Base-by-base conservation (phyloP, 2,888 invertebrate genomes). In the Acrocera orbiculus region DNA sequence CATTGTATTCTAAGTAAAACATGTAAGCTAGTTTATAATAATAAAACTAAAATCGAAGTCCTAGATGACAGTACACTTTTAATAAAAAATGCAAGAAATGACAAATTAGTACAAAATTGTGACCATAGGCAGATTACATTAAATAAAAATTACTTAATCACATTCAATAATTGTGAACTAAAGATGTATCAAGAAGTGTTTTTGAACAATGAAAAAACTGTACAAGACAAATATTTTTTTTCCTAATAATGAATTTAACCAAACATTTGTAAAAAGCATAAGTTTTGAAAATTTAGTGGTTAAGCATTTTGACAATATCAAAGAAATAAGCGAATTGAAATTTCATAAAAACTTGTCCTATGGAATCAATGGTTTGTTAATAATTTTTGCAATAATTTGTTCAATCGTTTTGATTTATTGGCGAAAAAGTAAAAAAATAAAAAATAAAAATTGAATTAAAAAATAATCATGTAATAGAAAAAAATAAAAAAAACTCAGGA, bases 161-260 rank as follows among this genome's bases (percentile, higher is more conserved):
- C 25, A 19, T 39, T 33, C 34, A 30, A 39, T 26, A 39, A 39
- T 23, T 39, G 33, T 27, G 5, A 33, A 36, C 32, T 39, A 16
- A 34, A 39, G 36, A 8, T 36, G n/a, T 30, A 25, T 16, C 19
- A 39, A 30, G 30, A 39, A 14, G 17, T 26, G 6, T 36, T 35
- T 24, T 32, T 16, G 8, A 27, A 27, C 14, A 8, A 27, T 14
- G 5, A 27, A 14, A 27, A 5, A 4, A 13, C 5, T 5, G 10
- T 13, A 13, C 16, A 15, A 27, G 16, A 27, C 16, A 27, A 27
- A 15, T 27, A 27, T 15, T 27, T 27, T 27, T 27, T 14, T 27
- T 5, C 27, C 6, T 14, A n/a, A n/a, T n/a, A n/a, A n/a, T n/a
- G n/a, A n/a, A n/a, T n/a, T n/a, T n/a, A n/a, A n/a, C n/a, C n/a